These are phyloP conservation scores for Phalloptychus januarius DNA, from an alignment of 2,797 vertebrate genomes.

Conservation along the genomic window DNA sequence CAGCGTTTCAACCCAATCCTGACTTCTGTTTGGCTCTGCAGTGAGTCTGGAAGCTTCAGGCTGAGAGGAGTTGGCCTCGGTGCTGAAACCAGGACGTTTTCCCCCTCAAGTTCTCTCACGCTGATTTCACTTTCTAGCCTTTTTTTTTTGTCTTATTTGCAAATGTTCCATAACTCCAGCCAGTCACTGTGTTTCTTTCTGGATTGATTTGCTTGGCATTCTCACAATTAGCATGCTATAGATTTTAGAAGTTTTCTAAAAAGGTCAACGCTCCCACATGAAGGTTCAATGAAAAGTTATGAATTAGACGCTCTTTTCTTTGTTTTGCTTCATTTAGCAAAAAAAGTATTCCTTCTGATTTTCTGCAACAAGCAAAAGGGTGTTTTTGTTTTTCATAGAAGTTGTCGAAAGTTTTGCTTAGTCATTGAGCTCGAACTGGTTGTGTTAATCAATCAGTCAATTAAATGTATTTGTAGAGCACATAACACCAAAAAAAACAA, in stretches of 20 bases:
- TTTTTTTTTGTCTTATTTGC: neutral
- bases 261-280: conserved; percentile 19
- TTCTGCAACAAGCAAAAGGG: neutral
- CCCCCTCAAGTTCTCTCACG: neutral
- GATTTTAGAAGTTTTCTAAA: conserved; percentile 19
- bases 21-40: conserved; percentile 38
- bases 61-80: conserved; percentile 60
- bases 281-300: conserved; percentile 7
- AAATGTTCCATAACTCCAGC: neutral
- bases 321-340: neutral
- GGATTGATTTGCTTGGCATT: conserved; percentile 2
- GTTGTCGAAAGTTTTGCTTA: neutral
- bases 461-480: no score
- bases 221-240: conserved; percentile 1
- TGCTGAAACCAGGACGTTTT: conserved; percentile 53
- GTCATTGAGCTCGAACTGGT: neutral
- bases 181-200: neutral
- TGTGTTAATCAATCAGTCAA: neutral
- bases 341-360: neutral
- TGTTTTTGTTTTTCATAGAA: neutral
- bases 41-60: conserved; percentile 32
- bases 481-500: neutral
- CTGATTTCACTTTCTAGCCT: neutral
- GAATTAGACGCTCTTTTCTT: neutral
- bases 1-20: conserved; percentile 28